These are phyloP conservation scores for Phyllotreta striolata DNA, from an alignment of 2,888 invertebrate species.

Conservation along the genomic window DNA sequence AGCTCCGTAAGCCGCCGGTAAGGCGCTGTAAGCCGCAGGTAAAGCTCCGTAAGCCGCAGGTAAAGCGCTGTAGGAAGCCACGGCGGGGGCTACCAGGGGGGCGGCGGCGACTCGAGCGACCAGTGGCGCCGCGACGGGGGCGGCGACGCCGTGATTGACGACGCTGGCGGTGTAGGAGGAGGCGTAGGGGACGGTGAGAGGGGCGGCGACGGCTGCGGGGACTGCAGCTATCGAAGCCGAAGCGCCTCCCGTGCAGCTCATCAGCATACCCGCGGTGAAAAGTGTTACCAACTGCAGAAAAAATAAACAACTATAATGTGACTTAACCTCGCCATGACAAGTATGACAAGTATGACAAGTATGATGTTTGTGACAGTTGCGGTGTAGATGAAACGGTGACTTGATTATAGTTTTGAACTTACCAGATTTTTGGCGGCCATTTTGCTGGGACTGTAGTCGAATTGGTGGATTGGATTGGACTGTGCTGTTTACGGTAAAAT, in stretches of 20 bases:
- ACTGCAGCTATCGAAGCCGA: conserved; percentile 44
- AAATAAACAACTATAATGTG: neutral
- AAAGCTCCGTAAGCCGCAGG: conserved; percentile 8
- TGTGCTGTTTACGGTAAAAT: too few relatives aligned
- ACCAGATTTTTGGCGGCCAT: too few relatives aligned
- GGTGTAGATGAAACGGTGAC: too few relatives aligned
- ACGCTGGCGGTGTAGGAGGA: conserved; percentile 79
- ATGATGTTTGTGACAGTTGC: too few relatives aligned
- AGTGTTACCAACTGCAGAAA: conserved; percentile 44
- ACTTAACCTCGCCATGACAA: too few relatives aligned
- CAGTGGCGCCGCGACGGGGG: conserved; percentile 64
- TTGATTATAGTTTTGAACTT: too few relatives aligned
- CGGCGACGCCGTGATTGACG: conserved; percentile 77
- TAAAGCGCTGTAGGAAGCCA: conserved; percentile 25
- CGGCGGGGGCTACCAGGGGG: conserved; percentile 25
- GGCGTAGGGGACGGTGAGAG: conserved; percentile 76
- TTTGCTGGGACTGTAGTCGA: too few relatives aligned
- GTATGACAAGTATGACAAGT: too few relatives aligned
- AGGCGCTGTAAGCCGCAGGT: neutral
- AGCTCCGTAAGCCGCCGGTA: conserved; percentile 9
- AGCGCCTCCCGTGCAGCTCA: conserved; percentile 53
- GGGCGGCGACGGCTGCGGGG: conserved; percentile 59
- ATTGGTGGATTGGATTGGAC: too few relatives aligned
- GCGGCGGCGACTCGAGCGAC: conserved; percentile 31
- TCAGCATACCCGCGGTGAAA: conserved; percentile 40